phyloP scores from a whole-genome alignment of 2,113 vertebrate species.

The Brienomyrus brachyistius region DNA sequence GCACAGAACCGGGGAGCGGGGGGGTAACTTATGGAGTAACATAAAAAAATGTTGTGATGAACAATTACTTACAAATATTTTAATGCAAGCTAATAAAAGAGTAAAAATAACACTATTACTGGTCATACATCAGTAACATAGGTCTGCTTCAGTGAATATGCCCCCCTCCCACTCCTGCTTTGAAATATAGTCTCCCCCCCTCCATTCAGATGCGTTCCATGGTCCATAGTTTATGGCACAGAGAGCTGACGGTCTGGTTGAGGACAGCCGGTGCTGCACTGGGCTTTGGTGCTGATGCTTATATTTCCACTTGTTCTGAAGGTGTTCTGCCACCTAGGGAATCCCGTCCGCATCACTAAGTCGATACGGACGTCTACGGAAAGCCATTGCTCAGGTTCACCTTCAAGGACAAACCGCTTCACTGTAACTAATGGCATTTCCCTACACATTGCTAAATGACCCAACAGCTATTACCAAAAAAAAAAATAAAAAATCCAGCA shows the following conservation, averaged over 20 bases:
- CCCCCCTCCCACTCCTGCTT: background rate
- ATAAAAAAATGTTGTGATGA: background rate
- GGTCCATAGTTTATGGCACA: background rate
- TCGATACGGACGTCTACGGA: background rate
- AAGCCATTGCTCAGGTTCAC: background rate
- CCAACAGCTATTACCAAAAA: background rate
- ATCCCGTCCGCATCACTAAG: background rate
- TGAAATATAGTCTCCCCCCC: background rate
- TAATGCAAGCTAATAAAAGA: background rate
- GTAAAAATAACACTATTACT: background rate
- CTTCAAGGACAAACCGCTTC: slow-evolving; percentile 8
- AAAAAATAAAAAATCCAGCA: background rate
- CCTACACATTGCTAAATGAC: slow-evolving; percentile 1
- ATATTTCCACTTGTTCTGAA: background rate
- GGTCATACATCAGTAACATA: background rate
- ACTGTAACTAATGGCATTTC: slow-evolving; percentile 4
- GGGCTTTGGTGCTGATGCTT: background rate
- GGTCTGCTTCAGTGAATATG: background rate
- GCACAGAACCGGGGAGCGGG: background rate
- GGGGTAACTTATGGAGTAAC: background rate
- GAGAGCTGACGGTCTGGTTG: background rate
- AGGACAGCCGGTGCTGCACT: background rate
- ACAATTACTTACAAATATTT: background rate
- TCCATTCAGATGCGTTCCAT: background rate
- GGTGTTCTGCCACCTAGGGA: background rate